Evolutionary conservation across 2,888 invertebrate species (phyloP).

Genomic region (Caenorhabditis virilis): DNA sequence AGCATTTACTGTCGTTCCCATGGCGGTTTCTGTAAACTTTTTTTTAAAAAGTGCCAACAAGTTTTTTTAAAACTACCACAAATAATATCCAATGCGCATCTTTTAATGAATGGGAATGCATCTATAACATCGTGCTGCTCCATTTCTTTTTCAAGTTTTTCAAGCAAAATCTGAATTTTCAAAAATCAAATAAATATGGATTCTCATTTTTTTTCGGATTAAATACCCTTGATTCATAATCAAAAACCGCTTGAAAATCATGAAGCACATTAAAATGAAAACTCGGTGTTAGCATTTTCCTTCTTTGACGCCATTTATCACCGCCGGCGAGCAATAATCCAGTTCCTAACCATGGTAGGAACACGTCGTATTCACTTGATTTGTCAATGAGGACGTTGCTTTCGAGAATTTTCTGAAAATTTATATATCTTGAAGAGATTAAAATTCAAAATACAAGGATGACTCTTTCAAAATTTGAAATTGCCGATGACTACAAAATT

Average conservation of each 20-base stretch:
- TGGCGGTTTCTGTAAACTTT: slow-evolving; percentile 59
- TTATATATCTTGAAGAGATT: too few relatives aligned
- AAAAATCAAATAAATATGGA: not conserved
- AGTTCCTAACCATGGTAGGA: slow-evolving; percentile 72
- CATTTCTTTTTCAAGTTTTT: slow-evolving; percentile 28
- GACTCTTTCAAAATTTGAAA: too few relatives aligned
- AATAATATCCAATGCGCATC: slow-evolving; percentile 72
- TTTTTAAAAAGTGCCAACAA: not conserved
- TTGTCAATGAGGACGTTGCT: slow-evolving; percentile 67
- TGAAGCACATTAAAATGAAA: slow-evolving; percentile 72
- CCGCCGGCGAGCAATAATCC: slow-evolving; percentile 70
- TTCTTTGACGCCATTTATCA: slow-evolving; percentile 70
- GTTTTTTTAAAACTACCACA: slow-evolving; percentile 47
- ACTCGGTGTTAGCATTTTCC: slow-evolving; percentile 72
- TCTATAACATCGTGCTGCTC: slow-evolving; percentile 67
- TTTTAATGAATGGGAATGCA: slow-evolving; percentile 71
- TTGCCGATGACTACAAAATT: too few relatives aligned
- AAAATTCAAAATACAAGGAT: not conserved
- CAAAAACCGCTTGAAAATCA: slow-evolving; percentile 68
- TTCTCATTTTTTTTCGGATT: not conserved
- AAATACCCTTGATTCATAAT: slow-evolving; percentile 40
- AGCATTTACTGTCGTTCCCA: slow-evolving; percentile 59
- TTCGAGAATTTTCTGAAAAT: slow-evolving; percentile 48
- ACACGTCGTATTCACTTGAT: slow-evolving; percentile 69
- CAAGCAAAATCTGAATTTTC: slow-evolving; percentile 33